Conservation (phyloP, 2,888 invertebrate genomes). For the Ceriagrion tenellum region DNA sequence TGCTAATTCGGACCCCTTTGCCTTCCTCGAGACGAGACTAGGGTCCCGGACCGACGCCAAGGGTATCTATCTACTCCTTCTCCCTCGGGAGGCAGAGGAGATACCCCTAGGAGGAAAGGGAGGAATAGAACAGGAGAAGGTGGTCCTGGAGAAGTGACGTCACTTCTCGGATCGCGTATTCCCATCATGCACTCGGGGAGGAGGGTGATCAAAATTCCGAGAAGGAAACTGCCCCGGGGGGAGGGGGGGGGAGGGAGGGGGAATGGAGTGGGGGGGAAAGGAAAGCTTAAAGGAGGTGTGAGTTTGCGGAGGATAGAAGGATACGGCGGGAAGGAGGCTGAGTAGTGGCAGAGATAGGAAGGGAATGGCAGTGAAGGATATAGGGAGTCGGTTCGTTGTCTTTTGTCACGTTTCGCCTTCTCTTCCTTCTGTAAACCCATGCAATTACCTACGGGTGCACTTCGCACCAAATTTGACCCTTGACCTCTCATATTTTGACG, state of each 20-base stretch:
- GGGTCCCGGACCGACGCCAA: background rate
- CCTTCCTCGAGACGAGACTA: background rate
- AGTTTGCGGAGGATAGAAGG: background rate
- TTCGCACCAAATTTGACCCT: too few species aligned
- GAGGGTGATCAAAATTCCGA: background rate
- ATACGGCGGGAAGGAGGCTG: background rate
- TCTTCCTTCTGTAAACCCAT: too few species aligned
- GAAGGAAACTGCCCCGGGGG: background rate
- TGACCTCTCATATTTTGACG: too few species aligned
- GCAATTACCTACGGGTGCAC: too few species aligned
- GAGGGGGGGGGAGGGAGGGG: background rate
- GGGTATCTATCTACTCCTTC: too few species aligned
- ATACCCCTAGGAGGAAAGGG: background rate
- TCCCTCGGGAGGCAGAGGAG: background rate
- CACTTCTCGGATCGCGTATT: background rate
- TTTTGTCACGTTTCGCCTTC: too few species aligned
- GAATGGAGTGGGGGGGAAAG: background rate
- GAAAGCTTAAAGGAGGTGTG: background rate
- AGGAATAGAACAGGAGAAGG: background rate
- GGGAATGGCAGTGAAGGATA: background rate
- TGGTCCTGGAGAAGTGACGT: background rate
- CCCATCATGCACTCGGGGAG: background rate
- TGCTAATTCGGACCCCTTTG: background rate
- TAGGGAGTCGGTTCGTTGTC: too few species aligned
- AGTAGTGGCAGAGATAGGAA: background rate